A percentile compares a stretch with the other conserved stretches of the same genome.
These are phyloP conservation scores for Auanema sp. DNA, from an alignment of 2,888 invertebrate species.

Conservation along the genomic window DNA sequence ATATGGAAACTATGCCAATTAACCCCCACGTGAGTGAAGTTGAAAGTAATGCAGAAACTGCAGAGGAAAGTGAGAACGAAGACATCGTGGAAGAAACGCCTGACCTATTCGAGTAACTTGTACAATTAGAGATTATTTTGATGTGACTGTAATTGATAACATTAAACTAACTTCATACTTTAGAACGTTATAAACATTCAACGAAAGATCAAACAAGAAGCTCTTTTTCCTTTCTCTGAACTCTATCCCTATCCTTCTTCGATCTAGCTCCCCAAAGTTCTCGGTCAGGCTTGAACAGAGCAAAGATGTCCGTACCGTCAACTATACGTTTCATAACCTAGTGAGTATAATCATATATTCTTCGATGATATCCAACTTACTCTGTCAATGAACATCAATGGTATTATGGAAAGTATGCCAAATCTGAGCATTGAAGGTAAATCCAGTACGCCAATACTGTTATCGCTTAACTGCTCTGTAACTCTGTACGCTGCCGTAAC, in stretches of 20 bases:
- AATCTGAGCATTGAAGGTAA: background rate
- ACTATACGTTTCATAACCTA: too few relatives aligned
- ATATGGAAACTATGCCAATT: too few relatives aligned
- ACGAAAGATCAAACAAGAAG: background rate
- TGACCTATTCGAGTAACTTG: too few relatives aligned
- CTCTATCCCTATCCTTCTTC: background rate
- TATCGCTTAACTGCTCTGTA: background rate
- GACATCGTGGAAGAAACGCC: too few relatives aligned
- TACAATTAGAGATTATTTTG: too few relatives aligned
- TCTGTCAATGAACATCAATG: background rate
- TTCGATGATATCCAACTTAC: background rate
- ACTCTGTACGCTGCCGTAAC: background rate
- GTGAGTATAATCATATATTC: too few relatives aligned
- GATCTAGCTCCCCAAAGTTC: slow-evolving; percentile 14
- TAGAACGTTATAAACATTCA: too few relatives aligned
- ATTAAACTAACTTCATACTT: too few relatives aligned
- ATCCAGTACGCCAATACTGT: background rate
- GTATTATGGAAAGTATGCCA: background rate
- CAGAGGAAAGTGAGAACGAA: too few relatives aligned
- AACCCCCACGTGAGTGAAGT: too few relatives aligned
- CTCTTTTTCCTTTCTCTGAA: slow-evolving; percentile 10
- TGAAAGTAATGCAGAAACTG: too few relatives aligned
- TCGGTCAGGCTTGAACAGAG: slow-evolving; percentile 4
- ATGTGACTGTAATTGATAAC: too few relatives aligned
- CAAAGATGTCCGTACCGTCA: background rate